Evolutionary conservation across 2,113 vertebrate genomes (phyloP).

Genomic region (Fukomys damarensis): DNA sequence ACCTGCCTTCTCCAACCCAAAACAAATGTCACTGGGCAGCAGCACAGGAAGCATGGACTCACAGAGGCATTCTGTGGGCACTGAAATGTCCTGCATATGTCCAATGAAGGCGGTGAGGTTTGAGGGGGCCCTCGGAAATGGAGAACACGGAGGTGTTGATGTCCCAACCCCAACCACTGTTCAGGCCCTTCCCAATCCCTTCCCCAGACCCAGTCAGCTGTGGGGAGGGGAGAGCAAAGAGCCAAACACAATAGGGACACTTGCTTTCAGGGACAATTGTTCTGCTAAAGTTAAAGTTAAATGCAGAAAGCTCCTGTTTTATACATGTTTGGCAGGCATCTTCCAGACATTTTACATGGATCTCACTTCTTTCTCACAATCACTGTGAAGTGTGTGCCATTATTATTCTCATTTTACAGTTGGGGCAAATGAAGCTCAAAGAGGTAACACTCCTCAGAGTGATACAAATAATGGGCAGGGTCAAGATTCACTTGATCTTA

Average conservation of each 20-base stretch:
- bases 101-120: neutral
- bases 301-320: neutral
- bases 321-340: too few species aligned
- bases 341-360: neutral
- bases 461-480: neutral
- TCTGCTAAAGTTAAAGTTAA: neutral
- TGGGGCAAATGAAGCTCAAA: neutral
- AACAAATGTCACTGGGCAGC: neutral
- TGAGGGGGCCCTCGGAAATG: neutral
- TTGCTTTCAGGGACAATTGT: neutral
- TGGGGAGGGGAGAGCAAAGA: neutral
- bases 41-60: rapidly evolving
- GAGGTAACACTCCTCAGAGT: neutral
- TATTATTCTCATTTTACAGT: neutral
- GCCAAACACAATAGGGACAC: neutral
- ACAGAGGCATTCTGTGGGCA: neutral
- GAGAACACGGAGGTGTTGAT: neutral
- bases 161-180: neutral
- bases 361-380: neutral
- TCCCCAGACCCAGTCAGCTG: too few species aligned
- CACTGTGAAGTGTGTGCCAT: neutral
- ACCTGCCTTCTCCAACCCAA: neutral
- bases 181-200: neutral
- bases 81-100: neutral
- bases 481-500: too few species aligned